These are phyloP conservation scores for Trachelus iudaicus DNA, from an alignment of 2,888 invertebrate species.

Conservation along the genomic window DNA sequence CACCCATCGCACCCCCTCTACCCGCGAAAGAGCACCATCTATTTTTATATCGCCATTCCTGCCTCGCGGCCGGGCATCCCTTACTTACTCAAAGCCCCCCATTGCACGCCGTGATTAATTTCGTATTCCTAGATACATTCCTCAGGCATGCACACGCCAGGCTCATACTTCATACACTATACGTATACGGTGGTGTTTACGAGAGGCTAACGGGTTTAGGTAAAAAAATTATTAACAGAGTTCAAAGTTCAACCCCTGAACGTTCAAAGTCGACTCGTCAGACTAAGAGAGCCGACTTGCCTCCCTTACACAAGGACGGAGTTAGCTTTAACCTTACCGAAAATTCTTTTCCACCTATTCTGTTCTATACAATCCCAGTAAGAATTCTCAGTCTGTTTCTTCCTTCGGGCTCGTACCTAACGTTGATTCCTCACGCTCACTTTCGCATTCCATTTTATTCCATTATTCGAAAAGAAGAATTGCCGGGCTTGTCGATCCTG, in stretches of 20 bases:
- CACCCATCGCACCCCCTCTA: slow-evolving; percentile 21
- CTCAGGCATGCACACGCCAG: slow-evolving; percentile 45
- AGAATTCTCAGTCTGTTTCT: neutral
- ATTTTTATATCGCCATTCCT: slow-evolving; percentile 60
- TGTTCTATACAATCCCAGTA: neutral
- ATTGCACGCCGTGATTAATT: slow-evolving; percentile 50
- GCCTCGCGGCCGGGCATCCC: slow-evolving; percentile 18
- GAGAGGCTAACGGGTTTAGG: neutral
- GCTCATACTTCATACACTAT: slow-evolving; percentile 42
- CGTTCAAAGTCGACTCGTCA: neutral
- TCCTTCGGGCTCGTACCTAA: neutral
- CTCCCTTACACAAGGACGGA: neutral
- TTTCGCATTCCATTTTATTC: neutral
- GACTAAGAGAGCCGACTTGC: neutral
- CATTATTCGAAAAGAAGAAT: neutral
- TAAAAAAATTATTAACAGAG: neutral
- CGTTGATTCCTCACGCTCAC: neutral
- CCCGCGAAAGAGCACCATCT: slow-evolving; percentile 34
- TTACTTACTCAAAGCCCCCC: slow-evolving; percentile 4
- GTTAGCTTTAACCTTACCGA: neutral
- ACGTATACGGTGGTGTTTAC: neutral
- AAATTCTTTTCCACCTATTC: neutral
- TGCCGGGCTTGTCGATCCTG: neutral
- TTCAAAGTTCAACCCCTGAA: neutral
- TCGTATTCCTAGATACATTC: slow-evolving; percentile 56